Conservation (phyloP, 1,140 invertebrate genomes). For the Philopotamus ludificatus region DNA sequence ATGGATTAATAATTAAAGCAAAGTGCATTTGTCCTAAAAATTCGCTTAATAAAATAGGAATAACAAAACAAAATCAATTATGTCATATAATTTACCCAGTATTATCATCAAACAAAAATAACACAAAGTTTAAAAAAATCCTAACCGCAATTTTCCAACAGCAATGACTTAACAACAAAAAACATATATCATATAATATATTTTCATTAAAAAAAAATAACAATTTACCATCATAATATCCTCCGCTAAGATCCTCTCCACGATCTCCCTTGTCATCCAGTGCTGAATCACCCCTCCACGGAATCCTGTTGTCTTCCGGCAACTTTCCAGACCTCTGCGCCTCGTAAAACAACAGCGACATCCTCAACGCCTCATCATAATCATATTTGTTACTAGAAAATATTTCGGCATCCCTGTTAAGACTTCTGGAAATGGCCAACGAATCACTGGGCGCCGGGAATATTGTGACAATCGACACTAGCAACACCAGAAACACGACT, state of each 20-base stretch:
- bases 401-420: constrained; percentile 10
- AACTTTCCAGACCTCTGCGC: constrained; percentile 66
- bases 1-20: too few species aligned
- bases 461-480: neutral
- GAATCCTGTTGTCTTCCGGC: constrained; percentile 57
- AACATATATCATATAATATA: too few species aligned
- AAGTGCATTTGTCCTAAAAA: too few species aligned
- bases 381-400: constrained; percentile 43
- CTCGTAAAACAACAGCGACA: constrained; percentile 65
- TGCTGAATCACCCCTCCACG: constrained; percentile 62
- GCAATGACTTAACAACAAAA: too few species aligned
- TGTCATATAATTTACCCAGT: too few species aligned
- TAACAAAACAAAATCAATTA: too few species aligned
- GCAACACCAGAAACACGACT: neutral
- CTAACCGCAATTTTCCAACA: too few species aligned
- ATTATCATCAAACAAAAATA: too few species aligned
- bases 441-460: constrained; percentile 13
- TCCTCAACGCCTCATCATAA: constrained; percentile 55
- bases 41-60: too few species aligned
- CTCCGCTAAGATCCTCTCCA: constrained; percentile 63
- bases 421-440: constrained; percentile 2
- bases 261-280: constrained; percentile 56
- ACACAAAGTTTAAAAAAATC: too few species aligned
- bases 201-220: too few species aligned
- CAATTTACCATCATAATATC: constrained; percentile 66